Conservation (phyloP, 2,113 vertebrate species). For the Fukomys damarensis region DNA sequence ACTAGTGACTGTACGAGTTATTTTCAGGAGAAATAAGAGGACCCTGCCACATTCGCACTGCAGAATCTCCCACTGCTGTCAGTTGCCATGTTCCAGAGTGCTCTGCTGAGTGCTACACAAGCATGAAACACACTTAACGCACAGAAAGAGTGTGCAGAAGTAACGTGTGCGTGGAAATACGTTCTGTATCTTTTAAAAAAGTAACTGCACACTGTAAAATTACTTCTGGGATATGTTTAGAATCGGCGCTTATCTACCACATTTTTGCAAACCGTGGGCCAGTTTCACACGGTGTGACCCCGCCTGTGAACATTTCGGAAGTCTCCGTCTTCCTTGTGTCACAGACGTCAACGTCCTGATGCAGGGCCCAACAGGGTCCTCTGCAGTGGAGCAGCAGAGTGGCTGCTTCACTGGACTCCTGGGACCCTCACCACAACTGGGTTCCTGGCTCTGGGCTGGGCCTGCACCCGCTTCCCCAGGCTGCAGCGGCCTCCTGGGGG, state of each 20-base stretch:
- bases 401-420: neutral
- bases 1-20: neutral
- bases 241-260: neutral
- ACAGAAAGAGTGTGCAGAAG: neutral
- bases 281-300: neutral
- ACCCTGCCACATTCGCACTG: neutral
- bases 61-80: neutral
- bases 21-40: neutral
- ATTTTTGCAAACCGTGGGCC: slow-evolving; percentile 4
- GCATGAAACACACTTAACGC: neutral
- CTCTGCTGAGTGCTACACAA: neutral
- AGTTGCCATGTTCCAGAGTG: neutral
- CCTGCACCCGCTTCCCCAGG: neutral
- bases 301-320: neutral
- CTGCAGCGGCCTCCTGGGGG: neutral
- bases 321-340: neutral
- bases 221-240: neutral
- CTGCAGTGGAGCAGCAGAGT: too few relatives aligned
- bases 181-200: neutral
- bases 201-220: neutral
- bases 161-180: neutral
- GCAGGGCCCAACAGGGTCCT: neutral
- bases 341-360: neutral
- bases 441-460: too few relatives aligned
- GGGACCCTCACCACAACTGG: too few relatives aligned